These are phyloP conservation scores for Eretmocerus hayati DNA, from an alignment of 2,888 invertebrate species.

Conservation along the genomic window DNA sequence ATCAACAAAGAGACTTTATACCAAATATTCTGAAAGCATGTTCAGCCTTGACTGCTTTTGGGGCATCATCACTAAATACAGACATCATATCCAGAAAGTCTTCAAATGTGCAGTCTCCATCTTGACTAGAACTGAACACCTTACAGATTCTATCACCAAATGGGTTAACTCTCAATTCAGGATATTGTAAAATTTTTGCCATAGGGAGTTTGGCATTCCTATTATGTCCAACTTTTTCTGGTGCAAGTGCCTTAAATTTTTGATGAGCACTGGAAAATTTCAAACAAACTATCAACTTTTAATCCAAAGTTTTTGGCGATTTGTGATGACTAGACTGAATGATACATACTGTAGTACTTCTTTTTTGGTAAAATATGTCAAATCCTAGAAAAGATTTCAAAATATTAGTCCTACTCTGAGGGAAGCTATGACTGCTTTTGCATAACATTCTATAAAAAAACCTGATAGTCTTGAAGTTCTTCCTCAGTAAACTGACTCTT, in stretches of 20 bases:
- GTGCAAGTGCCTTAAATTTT: constrained; percentile 81
- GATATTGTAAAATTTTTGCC: constrained; percentile 76
- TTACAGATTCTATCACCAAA: constrained; percentile 87
- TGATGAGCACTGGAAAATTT: constrained; percentile 68
- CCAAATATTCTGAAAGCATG: constrained; percentile 95
- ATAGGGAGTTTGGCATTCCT: constrained; percentile 80
- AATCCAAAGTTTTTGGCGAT: too few species aligned
- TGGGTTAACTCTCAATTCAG: constrained; percentile 83
- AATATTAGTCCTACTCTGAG: not conserved
- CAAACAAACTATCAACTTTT: constrained; percentile 9
- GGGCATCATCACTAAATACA: constrained; percentile 85
- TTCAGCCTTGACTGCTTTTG: constrained; percentile 86
- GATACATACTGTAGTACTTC: constrained; percentile 81
- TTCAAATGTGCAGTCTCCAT: constrained; percentile 89
- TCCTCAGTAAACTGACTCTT: constrained; percentile 81
- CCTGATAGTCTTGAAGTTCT: constrained; percentile 87
- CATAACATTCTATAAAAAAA: too few species aligned
- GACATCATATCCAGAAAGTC: constrained; percentile 97
- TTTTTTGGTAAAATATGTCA: constrained; percentile 88
- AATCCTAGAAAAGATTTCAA: constrained; percentile 59
- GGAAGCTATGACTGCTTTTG: too few species aligned
- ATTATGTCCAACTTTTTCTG: constrained; percentile 83
- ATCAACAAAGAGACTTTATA: constrained; percentile 45
- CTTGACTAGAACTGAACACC: constrained; percentile 82
- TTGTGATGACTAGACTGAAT: too few species aligned